These are phyloP conservation scores for Leptoclinus maculatus DNA, from an alignment of 2,797 vertebrate species.

Conservation along the genomic window DNA sequence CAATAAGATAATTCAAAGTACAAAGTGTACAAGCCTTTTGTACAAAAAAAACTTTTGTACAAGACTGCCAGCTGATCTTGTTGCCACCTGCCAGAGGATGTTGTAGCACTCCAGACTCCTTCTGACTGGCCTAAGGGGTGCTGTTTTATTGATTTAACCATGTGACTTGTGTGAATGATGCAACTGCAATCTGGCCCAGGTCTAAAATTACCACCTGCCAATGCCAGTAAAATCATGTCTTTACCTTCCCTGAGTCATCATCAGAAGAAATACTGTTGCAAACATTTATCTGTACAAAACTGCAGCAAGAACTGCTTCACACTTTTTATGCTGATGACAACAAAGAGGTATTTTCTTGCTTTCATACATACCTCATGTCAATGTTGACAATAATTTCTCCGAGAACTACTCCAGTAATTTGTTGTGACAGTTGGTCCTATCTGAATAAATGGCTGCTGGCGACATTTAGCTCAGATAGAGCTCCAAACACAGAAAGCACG, in stretches of 20 bases:
- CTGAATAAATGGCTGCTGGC: conserved; percentile 24
- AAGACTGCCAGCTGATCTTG: conserved; percentile 31
- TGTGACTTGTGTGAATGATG: conserved; percentile 24
- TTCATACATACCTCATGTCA: background rate
- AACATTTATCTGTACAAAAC: conserved; percentile 11
- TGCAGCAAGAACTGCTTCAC: background rate
- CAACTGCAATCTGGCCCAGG: conserved; percentile 27
- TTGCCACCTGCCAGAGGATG: conserved; percentile 32
- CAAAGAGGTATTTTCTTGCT: conserved; percentile 4
- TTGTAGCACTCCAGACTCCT: conserved; percentile 34
- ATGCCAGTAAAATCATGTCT: conserved; percentile 14
- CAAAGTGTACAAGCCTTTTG: conserved; percentile 14
- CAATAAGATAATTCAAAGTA: conserved; percentile 43
- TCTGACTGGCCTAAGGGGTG: conserved; percentile 28
- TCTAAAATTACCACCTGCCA: conserved; percentile 41
- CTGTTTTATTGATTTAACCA: conserved; percentile 53
- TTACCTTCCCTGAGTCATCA: conserved; percentile 2
- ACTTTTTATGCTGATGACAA: background rate
- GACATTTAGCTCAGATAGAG: conserved; percentile 3
- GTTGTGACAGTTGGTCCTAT: conserved; percentile 10
- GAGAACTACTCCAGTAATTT: conserved; percentile 15
- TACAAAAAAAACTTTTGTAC: conserved; percentile 10
- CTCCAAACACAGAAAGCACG: conserved; percentile 3
- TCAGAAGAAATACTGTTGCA: background rate
- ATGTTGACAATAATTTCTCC: background rate